Conservation (phyloP, 2,888 invertebrate genomes). For the Himalopsyche tibetana region DNA sequence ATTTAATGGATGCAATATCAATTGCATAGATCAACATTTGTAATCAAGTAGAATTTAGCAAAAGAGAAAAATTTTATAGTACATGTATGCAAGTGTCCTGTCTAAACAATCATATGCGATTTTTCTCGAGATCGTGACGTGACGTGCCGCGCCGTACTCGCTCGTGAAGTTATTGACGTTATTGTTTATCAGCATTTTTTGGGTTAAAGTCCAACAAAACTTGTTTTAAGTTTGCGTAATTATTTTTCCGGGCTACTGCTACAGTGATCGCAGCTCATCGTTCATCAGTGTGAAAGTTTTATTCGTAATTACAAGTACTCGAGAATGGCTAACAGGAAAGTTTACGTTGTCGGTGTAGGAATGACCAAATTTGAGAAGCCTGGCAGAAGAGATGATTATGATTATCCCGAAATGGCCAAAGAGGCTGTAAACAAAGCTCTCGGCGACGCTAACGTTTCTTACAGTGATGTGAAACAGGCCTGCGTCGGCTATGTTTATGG, state of each 20-base stretch:
- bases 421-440: conserved; percentile 94
- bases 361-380: conserved; percentile 99
- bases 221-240: not conserved
- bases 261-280: not conserved
- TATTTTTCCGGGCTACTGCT: not conserved
- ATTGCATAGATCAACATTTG: too few species aligned
- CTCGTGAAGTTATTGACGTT: not conserved
- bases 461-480: conserved; percentile 90
- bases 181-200: not conserved
- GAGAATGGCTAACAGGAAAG: conserved; percentile 72
- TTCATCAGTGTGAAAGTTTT: not conserved
- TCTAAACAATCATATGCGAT: not conserved
- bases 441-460: conserved; percentile 86
- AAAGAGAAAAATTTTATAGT: too few species aligned
- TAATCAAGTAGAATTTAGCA: too few species aligned
- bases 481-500: conserved; percentile 96
- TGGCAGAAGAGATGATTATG: conserved; percentile 85
- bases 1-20: too few species aligned
- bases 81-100: not conserved
- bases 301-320: not conserved
- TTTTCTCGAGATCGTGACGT: not conserved
- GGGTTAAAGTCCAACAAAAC: conserved; percentile 7
- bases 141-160: not conserved
- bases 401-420: conserved; percentile 96
- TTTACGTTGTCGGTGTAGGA: conserved; percentile 96